Evolutionary conservation across 2,888 invertebrate species (phyloP).

Genomic region (Trilocha varians): DNA sequence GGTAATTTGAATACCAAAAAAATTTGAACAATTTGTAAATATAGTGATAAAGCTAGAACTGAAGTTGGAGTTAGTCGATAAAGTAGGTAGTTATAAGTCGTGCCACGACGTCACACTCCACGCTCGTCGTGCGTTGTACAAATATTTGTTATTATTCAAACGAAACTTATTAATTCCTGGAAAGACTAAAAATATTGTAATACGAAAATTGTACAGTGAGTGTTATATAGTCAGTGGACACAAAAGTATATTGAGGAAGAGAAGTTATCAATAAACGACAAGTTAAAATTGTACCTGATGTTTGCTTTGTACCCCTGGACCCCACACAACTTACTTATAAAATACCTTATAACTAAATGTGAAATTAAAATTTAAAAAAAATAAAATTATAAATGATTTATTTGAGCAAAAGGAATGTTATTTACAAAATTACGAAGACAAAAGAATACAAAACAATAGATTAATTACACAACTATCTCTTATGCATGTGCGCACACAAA

Average conservation of each 20-base stretch:
- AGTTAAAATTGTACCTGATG: conserved; percentile 65
- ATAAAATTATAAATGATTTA: neutral
- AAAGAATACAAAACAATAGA: neutral
- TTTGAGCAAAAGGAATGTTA: neutral
- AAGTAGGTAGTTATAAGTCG: conserved; percentile 65
- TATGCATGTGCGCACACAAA: conserved; percentile 17
- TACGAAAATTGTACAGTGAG: conserved; percentile 72
- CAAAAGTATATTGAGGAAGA: conserved; percentile 70
- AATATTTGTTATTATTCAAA: conserved; percentile 69
- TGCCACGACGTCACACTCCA: conserved; percentile 64
- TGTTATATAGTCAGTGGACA: conserved; percentile 75
- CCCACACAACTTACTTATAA: neutral
- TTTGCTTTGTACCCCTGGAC: conserved; percentile 59
- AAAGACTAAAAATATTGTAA: conserved; percentile 71
- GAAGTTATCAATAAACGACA: conserved; percentile 71
- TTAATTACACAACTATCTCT: neutral
- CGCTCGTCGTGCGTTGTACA: conserved; percentile 69
- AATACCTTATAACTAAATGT: too few relatives aligned
- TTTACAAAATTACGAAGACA: neutral
- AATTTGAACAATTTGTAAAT: conserved; percentile 72
- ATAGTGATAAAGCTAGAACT: conserved; percentile 61
- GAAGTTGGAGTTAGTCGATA: conserved; percentile 57
- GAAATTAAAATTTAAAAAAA: too few relatives aligned
- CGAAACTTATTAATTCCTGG: conserved; percentile 63
- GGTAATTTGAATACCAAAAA: conserved; percentile 73